Evolutionary conservation across 2,888 invertebrate species (phyloP), one percentile per base, ranked within the genome.

Genomic region (Mystacides longicornis): DNA sequence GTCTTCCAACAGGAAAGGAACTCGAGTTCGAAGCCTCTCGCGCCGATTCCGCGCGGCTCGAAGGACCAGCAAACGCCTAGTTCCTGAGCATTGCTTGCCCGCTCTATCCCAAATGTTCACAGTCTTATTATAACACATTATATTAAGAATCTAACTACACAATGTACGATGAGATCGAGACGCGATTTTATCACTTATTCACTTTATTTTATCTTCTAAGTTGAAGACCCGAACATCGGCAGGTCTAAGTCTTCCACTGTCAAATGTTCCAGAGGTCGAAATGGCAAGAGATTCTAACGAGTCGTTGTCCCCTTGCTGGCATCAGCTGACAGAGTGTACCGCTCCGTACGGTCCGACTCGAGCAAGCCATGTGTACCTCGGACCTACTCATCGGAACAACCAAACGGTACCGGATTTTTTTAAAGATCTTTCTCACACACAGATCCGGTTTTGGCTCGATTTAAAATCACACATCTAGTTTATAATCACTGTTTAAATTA

Each of bases 1-100:
- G 22, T 49, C 49, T 37, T 54, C 49, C 21, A 49, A 16, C 11
- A 58, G n/a, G 43, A 58, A 23, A 31, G 52, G 9, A 4, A 52
- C 42, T 20, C 51, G 49, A 31, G 55, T 31, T 18, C 49, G 48
- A 19, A 58, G 33, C 2, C 46, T 31, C 19, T 55, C 52, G 16
- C 52, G 49, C 2, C 49, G 23, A 2, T 43, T 23, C 19, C 52
- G 51, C 7, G 23, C 33, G 4, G 49, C 51, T 27, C 52, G 55
- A 23, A 51, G 37, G 20, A 47, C 14, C 22, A 51, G 33, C 19
- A 51, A 22, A 4, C 52, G 58, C 7, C 52, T 42, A 2, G 52
- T 19, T 20, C 19, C 20, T n/a, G n/a, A n/a, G n/a, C n/a, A n/a
- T n/a, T n/a, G n/a, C n/a, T n/a, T n/a, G n/a, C n/a, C n/a, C n/a